Percentiles rank a stretch among this genome's conserved stretches.
Conservation (phyloP, 2,113 vertebrate genomes). For the Rousettus leschenaultii region DNA sequence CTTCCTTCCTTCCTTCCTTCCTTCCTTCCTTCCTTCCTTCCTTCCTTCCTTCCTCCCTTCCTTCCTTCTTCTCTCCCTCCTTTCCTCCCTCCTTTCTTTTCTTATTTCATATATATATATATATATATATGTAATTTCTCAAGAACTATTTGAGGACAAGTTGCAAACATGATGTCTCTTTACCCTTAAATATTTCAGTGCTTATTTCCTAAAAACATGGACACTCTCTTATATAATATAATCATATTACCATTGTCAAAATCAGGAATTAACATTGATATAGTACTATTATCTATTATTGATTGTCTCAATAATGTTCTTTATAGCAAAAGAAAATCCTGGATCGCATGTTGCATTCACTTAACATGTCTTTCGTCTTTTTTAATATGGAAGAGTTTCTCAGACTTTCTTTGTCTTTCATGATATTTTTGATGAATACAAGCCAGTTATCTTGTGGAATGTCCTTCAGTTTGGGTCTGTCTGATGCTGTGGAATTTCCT, state of each 20-base stretch:
- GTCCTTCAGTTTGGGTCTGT: conserved; percentile 38
- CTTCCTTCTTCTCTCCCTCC: too few species aligned
- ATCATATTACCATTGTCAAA: neutral
- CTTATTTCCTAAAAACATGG: neutral
- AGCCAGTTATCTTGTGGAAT: conserved; percentile 51
- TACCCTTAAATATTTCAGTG: conserved; percentile 3
- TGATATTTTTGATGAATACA: conserved; percentile 50
- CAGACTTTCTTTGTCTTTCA: conserved; percentile 39
- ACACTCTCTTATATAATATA: neutral
- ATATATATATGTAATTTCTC: neutral
- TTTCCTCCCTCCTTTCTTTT: too few species aligned
- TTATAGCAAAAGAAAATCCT: conserved; percentile 23
- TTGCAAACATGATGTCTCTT: neutral
- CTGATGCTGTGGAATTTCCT: conserved; percentile 49
- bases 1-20: neutral
- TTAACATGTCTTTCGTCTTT: neutral
- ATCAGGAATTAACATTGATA: neutral
- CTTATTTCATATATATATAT: neutral
- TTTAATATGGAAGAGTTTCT: conserved; percentile 44
- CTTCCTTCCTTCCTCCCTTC: neutral
- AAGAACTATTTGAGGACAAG: neutral
- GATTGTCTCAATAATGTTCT: neutral
- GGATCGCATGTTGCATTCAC: neutral
- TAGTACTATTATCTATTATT: neutral
- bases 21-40: neutral